Evolutionary conservation across 2,888 invertebrate genomes (phyloP), one percentile per base, ranked within the genome.

Genomic region (Caenorhabditis angaria): DNA sequence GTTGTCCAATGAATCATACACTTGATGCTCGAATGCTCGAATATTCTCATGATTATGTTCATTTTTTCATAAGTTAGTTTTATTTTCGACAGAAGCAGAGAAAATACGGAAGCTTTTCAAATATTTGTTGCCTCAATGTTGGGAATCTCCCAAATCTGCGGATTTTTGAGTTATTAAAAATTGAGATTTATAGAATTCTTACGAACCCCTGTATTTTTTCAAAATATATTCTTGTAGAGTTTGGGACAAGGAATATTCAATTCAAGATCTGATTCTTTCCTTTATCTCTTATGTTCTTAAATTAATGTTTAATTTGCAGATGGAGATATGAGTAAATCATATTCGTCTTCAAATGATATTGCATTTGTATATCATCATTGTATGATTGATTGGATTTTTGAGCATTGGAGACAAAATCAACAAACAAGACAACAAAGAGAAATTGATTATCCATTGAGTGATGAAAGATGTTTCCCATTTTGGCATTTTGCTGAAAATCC

Each of bases 341-440:
- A 72, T 54, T 78, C 83, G 1, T 86, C 88, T 0, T 88, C 88
- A 6, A 88, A 87, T 56, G 88, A 88, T 71, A 87, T 88, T 4
- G 77, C 86, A 50, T 89, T 88, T 78, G 88, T 85, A 63, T 77
- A 88, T 54, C 88, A 88, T 56, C 88, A 89, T 68, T 77, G 83
- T 3, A 88, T 88, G 78, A 81, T 88, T 29, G 88, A 88, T 75
- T 81, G 83, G 54, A 75, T 88, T 3, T 88, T 88, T 83, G 88
- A 88, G 65, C 72, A 81, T 54, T 87, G 81, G 80, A 55, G 87
- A 18, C 83, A 84, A 60, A 76, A 71, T 28, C 41, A 41, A 41
- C 41, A 41, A 41, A 41, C 41, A 0, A 54, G 81, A 28, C 64
- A 62, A 41, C 67, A 84, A 61, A 67, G 83, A 25, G 82, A 82